Percentiles rank a stretch among this genome's conserved stretches.
These are phyloP conservation scores for Trachymyrmex cornetzi DNA, from an alignment of 1,140 invertebrate species.

Conservation along the genomic window DNA sequence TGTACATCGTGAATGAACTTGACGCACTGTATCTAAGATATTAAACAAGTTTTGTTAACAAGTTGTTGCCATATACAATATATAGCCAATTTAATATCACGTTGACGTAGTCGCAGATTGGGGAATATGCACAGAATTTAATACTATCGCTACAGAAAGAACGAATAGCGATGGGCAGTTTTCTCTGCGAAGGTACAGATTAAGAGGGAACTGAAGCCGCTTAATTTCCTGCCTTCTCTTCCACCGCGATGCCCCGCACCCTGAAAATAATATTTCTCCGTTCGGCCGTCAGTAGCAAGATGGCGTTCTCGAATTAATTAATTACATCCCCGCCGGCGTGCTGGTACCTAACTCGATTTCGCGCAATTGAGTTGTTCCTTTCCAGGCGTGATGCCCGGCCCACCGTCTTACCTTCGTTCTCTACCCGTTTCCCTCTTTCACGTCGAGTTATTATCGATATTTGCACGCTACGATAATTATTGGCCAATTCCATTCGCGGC, in stretches of 20 bases:
- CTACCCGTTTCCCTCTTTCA: conserved; percentile 63
- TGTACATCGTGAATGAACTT: not conserved
- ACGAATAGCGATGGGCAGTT: conserved; percentile 11
- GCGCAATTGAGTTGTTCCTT: conserved; percentile 82
- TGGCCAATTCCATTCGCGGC: conserved; percentile 69
- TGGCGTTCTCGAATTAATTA: conserved; percentile 84
- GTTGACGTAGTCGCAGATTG: conserved; percentile 53
- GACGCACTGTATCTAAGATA: not conserved
- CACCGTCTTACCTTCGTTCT: conserved; percentile 61
- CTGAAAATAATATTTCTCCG: conserved; percentile 79
- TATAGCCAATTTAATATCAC: not conserved
- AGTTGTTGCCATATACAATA: not conserved
- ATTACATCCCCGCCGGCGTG: conserved; percentile 81
- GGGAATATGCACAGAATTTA: not conserved
- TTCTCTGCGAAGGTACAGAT: conserved; percentile 40
- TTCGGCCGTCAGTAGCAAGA: conserved; percentile 81
- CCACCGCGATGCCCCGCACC: conserved; percentile 1
- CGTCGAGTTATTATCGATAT: conserved; percentile 79
- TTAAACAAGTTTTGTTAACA: conserved; percentile 36
- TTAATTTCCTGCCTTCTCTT: conserved; percentile 46
- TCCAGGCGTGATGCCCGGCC: conserved; percentile 61
- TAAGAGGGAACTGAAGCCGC: conserved; percentile 30
- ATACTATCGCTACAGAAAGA: not conserved
- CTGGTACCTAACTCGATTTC: conserved; percentile 83
- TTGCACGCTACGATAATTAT: conserved; percentile 84